Conservation (phyloP, 1,140 invertebrate genomes). For the Solen grandis region DNA sequence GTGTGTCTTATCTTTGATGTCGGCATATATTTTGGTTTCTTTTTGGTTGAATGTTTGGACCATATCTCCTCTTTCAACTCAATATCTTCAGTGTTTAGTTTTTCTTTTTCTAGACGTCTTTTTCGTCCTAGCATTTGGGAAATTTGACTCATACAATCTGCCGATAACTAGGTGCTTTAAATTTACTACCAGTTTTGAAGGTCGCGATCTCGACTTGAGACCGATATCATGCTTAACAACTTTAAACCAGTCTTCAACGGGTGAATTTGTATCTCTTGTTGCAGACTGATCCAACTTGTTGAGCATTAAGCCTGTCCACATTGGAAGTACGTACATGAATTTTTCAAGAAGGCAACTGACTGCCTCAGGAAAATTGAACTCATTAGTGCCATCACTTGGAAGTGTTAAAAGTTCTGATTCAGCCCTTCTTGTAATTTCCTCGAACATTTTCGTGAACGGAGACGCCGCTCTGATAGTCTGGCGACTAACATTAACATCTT, state of each 20-base stretch:
- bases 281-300: not conserved
- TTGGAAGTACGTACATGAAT: not conserved
- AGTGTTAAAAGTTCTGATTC: not conserved
- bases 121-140: not conserved
- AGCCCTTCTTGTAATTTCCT: not conserved
- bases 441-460: conserved; percentile 8
- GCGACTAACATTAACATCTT: not conserved
- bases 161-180: not conserved
- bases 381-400: not conserved
- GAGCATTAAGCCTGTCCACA: not conserved
- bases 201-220: not conserved
- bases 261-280: conserved; percentile 3
- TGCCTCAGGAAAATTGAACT: not conserved
- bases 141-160: not conserved
- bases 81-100: not conserved
- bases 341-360: not conserved
- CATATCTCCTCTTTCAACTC: conserved; percentile 1
- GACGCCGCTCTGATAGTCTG: conserved; percentile 1
- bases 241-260: conserved; percentile 17
- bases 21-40: not conserved
- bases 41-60: not conserved
- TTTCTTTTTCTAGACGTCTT: not conserved
- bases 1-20: not conserved
- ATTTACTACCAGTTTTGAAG: not conserved
- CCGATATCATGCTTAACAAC: not conserved